These are phyloP conservation scores for Pollenia griseotomentosa DNA, from an alignment of 2,888 invertebrate species.

Conservation along the genomic window DNA sequence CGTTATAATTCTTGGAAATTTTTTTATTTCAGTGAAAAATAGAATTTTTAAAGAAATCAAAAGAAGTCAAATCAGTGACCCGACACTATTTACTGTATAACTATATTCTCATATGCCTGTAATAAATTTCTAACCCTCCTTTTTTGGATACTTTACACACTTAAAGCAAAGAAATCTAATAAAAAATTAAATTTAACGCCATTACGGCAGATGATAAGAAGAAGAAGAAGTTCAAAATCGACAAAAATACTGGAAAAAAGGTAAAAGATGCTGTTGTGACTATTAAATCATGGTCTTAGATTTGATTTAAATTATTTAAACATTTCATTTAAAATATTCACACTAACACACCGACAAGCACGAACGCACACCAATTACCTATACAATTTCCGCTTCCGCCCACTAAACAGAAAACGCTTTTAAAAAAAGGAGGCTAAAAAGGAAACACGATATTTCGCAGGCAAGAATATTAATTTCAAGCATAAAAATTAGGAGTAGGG, in stretches of 20 bases:
- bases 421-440: not conserved
- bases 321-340: constrained; percentile 1
- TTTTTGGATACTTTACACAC: not conserved
- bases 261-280: constrained; percentile 15
- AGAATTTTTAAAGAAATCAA: no score
- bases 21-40: no score
- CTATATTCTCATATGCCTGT: not conserved
- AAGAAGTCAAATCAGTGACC: no score
- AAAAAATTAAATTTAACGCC: constrained; percentile 48
- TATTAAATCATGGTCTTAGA: constrained; percentile 52
- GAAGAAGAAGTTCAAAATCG: not conserved
- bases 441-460: not conserved
- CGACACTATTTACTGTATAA: no score
- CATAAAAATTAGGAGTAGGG: not conserved
- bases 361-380: constrained; percentile 29
- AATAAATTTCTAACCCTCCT: not conserved
- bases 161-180: constrained; percentile 31
- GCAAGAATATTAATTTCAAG: constrained; percentile 4
- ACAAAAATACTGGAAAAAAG: not conserved
- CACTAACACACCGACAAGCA: not conserved
- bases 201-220: not conserved
- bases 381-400: constrained; percentile 58
- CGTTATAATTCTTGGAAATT: no score
- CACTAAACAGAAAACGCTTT: not conserved
- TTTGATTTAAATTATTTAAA: constrained; percentile 49